Conservation (phyloP, 2,888 invertebrate genomes). For the Polymixis lichenea region DNA sequence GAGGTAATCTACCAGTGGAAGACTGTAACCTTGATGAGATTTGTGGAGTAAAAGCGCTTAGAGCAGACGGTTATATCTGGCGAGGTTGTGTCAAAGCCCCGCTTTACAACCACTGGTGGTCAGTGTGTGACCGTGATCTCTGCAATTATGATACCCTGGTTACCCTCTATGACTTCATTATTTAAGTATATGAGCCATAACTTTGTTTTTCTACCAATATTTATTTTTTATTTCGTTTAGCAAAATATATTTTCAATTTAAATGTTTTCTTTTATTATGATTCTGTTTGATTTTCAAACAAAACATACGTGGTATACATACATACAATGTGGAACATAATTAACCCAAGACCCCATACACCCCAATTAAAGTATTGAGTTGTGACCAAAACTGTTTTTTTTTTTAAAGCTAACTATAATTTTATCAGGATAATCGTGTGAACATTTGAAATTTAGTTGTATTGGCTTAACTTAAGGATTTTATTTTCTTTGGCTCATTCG, state of each 20-base stretch:
- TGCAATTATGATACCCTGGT: conserved; percentile 79
- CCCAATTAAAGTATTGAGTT: no score
- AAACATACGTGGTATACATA: no score
- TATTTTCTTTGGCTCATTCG: no score
- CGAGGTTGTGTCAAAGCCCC: conserved; percentile 81
- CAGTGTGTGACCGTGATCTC: conserved; percentile 77
- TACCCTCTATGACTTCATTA: conserved; percentile 73
- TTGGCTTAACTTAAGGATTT: no score
- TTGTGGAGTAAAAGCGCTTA: conserved; percentile 79
- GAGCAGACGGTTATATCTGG: conserved; percentile 81
- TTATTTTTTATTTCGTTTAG: conserved; percentile 26
- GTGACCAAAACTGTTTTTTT: no score
- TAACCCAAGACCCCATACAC: no score
- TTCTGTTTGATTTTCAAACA: not conserved
- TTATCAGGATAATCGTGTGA: no score
- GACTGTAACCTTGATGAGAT: conserved; percentile 79
- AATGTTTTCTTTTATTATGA: no score
- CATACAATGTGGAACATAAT: no score
- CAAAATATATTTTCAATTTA: conserved; percentile 20
- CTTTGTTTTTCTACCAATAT: conserved; percentile 28
- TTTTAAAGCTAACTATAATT: no score
- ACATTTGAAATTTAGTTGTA: no score
- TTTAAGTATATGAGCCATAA: conserved; percentile 36
- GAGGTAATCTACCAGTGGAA: conserved; percentile 74
- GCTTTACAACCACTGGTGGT: conserved; percentile 83